These are phyloP conservation scores for Trissolcus japonicus DNA, from an alignment of 2,888 invertebrate genomes.

Conservation along the genomic window DNA sequence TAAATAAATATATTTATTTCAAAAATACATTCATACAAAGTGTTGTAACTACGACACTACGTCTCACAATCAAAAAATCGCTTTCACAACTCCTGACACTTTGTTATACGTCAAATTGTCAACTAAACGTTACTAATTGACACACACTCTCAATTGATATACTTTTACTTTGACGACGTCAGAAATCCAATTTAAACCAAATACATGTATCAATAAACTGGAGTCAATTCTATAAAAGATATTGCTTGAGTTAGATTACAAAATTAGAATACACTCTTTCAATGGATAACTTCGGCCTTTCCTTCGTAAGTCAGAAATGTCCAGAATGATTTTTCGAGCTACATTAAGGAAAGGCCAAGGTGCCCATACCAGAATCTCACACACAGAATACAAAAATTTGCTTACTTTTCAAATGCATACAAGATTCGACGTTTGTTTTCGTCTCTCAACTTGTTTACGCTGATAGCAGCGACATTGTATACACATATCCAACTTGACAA, in stretches of 20 bases:
- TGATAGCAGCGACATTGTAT: constrained; percentile 14
- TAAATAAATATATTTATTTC: constrained; percentile 50
- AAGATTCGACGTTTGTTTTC: constrained; percentile 17
- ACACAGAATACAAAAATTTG: constrained; percentile 26
- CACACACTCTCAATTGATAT: not conserved
- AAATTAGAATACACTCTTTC: constrained; percentile 2
- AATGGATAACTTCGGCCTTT: constrained; percentile 75
- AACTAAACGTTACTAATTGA: not conserved
- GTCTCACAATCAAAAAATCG: constrained; percentile 20
- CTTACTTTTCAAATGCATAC: constrained; percentile 25
- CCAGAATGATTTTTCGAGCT: constrained; percentile 49
- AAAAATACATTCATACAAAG: constrained; percentile 42
- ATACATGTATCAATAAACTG: not conserved
- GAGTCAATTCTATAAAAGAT: not conserved
- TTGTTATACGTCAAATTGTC: not conserved
- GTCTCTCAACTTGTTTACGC: not conserved
- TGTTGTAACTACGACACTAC: constrained; percentile 28
- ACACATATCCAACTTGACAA: constrained; percentile 17
- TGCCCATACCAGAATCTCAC: constrained; percentile 67
- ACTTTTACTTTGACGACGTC: not conserved
- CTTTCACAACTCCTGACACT: not conserved
- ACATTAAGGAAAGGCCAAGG: constrained; percentile 75
- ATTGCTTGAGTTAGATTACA: not conserved
- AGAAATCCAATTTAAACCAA: not conserved
- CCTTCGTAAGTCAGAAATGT: constrained; percentile 64